Conservation (phyloP, 2,797 vertebrate species). For the Pseudotriccus pelzelni region DNA sequence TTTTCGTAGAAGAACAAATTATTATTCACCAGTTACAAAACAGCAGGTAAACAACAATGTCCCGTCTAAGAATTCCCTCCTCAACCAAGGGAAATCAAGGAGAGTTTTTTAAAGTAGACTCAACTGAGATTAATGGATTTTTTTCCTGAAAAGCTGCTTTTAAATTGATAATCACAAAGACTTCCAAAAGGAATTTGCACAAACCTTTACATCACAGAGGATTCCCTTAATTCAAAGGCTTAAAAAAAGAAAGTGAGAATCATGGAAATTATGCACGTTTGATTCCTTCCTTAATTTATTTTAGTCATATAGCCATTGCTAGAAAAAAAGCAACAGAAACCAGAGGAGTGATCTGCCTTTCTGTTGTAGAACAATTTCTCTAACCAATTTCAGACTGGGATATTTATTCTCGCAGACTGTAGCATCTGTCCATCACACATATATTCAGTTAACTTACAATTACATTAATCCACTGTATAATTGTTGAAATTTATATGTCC, state of each 20-base stretch:
- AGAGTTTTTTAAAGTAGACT: rapidly evolving
- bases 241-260: not conserved
- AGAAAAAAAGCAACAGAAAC: not conserved
- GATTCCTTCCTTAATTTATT: not conserved
- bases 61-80: not conserved
- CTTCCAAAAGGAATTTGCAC: not conserved
- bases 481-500: not conserved
- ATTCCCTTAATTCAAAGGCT: not conserved
- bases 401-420: not conserved
- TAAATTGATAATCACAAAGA: not conserved
- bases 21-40: not conserved
- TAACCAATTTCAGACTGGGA: not conserved
- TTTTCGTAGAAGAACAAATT: not conserved
- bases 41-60: not conserved
- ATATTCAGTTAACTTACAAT: not conserved
- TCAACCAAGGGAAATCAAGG: not conserved
- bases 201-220: not conserved
- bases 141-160: not conserved
- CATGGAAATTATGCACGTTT: not conserved
- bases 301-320: not conserved
- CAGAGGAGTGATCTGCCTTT: not conserved
- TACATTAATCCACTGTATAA: not conserved
- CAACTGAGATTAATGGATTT: not conserved
- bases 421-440: not conserved
- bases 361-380: not conserved